phyloP scores from a whole-genome alignment of 2,797 vertebrate species.

The Chaenodraco wilsoni region DNA sequence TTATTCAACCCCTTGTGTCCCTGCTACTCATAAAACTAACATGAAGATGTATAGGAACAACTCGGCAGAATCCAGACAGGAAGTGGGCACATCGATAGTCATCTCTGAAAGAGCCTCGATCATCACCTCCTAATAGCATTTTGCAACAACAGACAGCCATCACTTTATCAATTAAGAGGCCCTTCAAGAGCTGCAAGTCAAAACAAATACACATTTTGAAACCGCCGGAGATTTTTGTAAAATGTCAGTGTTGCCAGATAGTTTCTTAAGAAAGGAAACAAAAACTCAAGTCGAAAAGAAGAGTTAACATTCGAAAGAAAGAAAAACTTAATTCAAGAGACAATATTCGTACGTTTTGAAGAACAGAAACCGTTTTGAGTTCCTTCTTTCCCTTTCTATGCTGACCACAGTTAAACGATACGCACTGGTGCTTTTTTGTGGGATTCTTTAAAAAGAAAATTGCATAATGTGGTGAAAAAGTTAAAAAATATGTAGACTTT shows the following conservation, averaged over 20 bases:
- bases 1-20: slow-evolving; percentile 73
- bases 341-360: slow-evolving; percentile 25
- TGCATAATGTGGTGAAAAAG: neutral
- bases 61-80: slow-evolving; percentile 48
- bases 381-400: slow-evolving; percentile 31
- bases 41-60: slow-evolving; percentile 56
- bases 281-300: slow-evolving; percentile 25
- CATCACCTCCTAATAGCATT: slow-evolving; percentile 54
- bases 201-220: slow-evolving; percentile 25
- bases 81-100: slow-evolving; percentile 55
- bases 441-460: slow-evolving; percentile 28
- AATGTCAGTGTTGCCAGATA: slow-evolving; percentile 20
- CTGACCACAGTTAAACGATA: neutral
- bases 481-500: neutral
- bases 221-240: slow-evolving; percentile 1
- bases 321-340: neutral
- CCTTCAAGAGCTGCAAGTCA: slow-evolving; percentile 18
- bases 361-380: slow-evolving; percentile 55
- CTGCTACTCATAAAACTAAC: slow-evolving; percentile 62
- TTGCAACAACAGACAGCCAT: slow-evolving; percentile 31
- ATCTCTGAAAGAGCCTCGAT: slow-evolving; percentile 66
- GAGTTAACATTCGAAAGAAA: neutral
- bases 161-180: slow-evolving; percentile 32
- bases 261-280: slow-evolving; percentile 23
- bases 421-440: slow-evolving; percentile 16